These are phyloP conservation scores for Micrasema longulum DNA, from an alignment of 1,140 invertebrate species.

Conservation along the genomic window DNA sequence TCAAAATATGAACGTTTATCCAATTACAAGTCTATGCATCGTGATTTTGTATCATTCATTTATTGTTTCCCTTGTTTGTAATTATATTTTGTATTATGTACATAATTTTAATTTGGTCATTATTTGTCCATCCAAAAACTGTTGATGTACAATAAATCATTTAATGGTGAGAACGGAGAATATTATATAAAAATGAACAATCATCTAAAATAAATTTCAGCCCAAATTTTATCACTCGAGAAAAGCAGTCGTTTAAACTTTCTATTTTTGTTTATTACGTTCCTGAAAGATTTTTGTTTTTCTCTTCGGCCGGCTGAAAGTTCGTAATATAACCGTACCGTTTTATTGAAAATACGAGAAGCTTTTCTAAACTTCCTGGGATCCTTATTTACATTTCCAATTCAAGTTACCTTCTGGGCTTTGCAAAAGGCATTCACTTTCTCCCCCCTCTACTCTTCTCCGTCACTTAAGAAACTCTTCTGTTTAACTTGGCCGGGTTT, in stretches of 20 bases:
- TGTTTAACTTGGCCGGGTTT: conserved; percentile 30
- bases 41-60: no score
- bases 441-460: conserved; percentile 9
- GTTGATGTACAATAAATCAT: no score
- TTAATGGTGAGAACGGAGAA: no score
- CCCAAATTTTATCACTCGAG: background rate
- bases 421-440: conserved; percentile 11
- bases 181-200: background rate
- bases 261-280: no score
- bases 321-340: conserved; percentile 1
- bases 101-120: no score
- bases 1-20: no score
- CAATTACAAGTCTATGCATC: no score
- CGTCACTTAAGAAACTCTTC: conserved; percentile 20
- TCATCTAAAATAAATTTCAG: background rate
- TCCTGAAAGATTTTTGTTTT: background rate
- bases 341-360: conserved; percentile 36
- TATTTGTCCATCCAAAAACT: no score
- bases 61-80: no score
- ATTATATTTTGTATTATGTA: no score
- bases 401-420: conserved; percentile 40
- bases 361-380: conserved; percentile 21
- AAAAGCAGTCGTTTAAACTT: background rate
- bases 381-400: conserved; percentile 44
- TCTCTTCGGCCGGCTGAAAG: background rate